Percentiles rank a stretch among this genome's conserved stretches.
Conservation (phyloP, 2,888 invertebrate species). For the Caenorhabditis doughertyi region DNA sequence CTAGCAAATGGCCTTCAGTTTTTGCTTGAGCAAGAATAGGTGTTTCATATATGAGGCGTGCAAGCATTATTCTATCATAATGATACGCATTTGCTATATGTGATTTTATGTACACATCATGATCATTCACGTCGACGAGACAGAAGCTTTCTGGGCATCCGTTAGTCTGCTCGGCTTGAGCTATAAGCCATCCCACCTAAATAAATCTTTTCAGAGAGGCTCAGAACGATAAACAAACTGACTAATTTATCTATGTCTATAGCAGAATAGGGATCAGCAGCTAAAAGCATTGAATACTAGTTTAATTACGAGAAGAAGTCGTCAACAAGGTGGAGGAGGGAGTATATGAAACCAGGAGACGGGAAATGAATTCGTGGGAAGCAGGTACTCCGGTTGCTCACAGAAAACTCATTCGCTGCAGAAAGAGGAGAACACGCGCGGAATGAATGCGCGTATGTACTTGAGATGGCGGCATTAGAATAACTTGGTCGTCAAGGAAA, state of each 20-base stretch:
- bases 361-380: constrained; percentile 23
- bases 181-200: constrained; percentile 59
- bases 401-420: constrained; percentile 15
- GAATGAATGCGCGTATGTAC: constrained; percentile 46
- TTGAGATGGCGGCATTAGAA: constrained; percentile 47
- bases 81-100: constrained; percentile 62
- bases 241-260: constrained; percentile 70
- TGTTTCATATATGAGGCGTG: constrained; percentile 60
- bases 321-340: constrained; percentile 2
- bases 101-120: constrained; percentile 54
- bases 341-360: neutral
- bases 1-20: constrained; percentile 42
- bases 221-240: constrained; percentile 28
- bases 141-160: constrained; percentile 54
- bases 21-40: constrained; percentile 54
- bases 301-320: constrained; percentile 29
- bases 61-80: constrained; percentile 66
- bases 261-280: constrained; percentile 66
- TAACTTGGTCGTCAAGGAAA: constrained; percentile 54
- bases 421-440: constrained; percentile 34
- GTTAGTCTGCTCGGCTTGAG: constrained; percentile 49
- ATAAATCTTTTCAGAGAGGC: constrained; percentile 2
- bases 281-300: constrained; percentile 64
- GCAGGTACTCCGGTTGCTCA: constrained; percentile 12
- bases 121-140: constrained; percentile 66